These are phyloP conservation scores for Drosophila neonasuta DNA, from an alignment of 2,888 invertebrate genomes.

Conservation along the genomic window DNA sequence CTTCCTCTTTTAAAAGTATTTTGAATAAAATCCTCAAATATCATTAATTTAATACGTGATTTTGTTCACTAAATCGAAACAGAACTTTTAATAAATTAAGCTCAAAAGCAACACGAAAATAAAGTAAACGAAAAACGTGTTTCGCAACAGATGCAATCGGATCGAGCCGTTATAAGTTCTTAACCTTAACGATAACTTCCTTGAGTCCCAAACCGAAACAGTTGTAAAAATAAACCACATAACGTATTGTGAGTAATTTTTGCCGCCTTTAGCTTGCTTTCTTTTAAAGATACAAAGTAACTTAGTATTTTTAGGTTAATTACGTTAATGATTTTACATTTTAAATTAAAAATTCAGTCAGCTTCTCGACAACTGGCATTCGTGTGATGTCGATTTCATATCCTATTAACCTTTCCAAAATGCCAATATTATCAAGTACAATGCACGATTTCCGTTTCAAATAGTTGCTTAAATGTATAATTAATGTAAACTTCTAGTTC, in stretches of 20 bases:
- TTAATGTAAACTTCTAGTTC: neutral
- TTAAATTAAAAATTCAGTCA: neutral
- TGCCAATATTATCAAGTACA: slow-evolving; percentile 25
- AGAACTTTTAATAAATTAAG: slow-evolving; percentile 12
- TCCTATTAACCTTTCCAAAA: slow-evolving; percentile 7
- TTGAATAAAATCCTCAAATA: neutral
- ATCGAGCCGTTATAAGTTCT: slow-evolving; percentile 20
- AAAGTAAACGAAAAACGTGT: slow-evolving; percentile 23
- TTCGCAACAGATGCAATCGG: slow-evolving; percentile 29
- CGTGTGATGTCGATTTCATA: neutral
- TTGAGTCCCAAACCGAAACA: slow-evolving; percentile 42
- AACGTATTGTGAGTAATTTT: neutral
- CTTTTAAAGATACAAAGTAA: slow-evolving; percentile 5
- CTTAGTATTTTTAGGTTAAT: neutral
- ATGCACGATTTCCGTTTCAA: slow-evolving; percentile 46
- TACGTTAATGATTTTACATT: neutral
- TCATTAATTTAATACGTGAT: neutral
- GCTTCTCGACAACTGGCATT: slow-evolving; percentile 13
- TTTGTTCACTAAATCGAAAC: neutral
- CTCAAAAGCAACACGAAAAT: neutral
- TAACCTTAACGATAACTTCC: slow-evolving; percentile 10
- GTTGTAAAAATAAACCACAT: slow-evolving; percentile 55
- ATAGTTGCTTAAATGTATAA: slow-evolving; percentile 5
- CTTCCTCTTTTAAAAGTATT: neutral
- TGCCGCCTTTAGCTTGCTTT: slow-evolving; percentile 6